Evolutionary conservation across 2,113 vertebrate species (phyloP).

Genomic region (Pogona vitticeps): DNA sequence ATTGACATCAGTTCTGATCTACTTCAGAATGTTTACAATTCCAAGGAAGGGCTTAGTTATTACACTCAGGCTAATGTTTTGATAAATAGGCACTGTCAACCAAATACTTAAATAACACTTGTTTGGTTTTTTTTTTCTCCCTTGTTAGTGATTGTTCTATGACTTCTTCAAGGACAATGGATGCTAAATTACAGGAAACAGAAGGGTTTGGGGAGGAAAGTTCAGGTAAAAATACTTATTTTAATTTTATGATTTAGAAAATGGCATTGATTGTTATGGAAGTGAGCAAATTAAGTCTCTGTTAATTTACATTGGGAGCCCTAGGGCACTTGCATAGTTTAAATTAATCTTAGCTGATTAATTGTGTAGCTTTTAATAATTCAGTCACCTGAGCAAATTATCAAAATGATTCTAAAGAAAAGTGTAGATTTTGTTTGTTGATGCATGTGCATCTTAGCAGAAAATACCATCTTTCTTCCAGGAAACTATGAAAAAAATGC

Average conservation of each 20-base stretch:
- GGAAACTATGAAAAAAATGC: background rate
- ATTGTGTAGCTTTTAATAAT: background rate
- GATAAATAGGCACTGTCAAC: background rate
- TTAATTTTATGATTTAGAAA: background rate
- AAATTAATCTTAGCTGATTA: background rate
- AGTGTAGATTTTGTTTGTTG: background rate
- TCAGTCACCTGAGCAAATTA: background rate
- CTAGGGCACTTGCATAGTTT: background rate
- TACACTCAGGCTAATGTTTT: background rate
- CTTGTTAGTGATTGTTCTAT: slow-evolving; percentile 68
- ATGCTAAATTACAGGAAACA: slow-evolving; percentile 79
- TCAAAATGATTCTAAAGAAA: background rate
- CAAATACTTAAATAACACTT: background rate
- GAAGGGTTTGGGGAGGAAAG: slow-evolving; percentile 82
- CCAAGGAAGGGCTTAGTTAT: background rate
- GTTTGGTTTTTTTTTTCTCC: slow-evolving; percentile 4
- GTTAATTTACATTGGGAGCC: background rate
- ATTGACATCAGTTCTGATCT: background rate
- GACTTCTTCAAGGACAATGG: slow-evolving; percentile 78
- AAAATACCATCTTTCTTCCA: too few species aligned
- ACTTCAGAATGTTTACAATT: background rate
- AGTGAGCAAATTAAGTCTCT: background rate
- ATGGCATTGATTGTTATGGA: background rate
- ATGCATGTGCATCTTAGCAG: background rate
- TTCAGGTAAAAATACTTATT: slow-evolving; percentile 76